phyloP scores from a whole-genome alignment of 2,113 vertebrate genomes.

The Myrmecobius fasciatus region DNA sequence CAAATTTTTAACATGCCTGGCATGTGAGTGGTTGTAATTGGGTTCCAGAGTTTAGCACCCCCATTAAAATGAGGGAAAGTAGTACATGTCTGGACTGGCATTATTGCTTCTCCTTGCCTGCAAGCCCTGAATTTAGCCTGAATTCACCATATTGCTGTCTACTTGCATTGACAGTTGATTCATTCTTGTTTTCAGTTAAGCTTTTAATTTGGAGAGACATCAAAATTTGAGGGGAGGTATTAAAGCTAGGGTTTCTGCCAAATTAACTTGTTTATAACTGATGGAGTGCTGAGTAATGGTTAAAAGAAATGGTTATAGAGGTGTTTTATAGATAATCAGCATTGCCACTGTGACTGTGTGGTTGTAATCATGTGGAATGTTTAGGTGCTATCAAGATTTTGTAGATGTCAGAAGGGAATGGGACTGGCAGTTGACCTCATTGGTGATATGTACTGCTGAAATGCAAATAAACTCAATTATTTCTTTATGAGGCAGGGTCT shows the following conservation, averaged over 20 bases:
- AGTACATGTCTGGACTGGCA: slow-evolving; percentile 47
- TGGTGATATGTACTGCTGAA: not conserved
- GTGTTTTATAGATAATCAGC: not conserved
- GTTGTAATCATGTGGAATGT: not conserved
- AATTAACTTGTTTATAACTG: slow-evolving; percentile 35
- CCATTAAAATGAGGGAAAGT: slow-evolving; percentile 47
- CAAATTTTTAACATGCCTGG: slow-evolving; percentile 52
- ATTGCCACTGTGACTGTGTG: not conserved
- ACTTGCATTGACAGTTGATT: slow-evolving; percentile 15
- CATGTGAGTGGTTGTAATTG: slow-evolving; percentile 55
- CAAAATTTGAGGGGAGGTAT: slow-evolving; percentile 41
- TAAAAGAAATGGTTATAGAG: not conserved
- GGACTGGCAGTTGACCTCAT: not conserved
- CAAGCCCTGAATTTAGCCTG: not conserved
- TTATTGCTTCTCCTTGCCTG: not conserved
- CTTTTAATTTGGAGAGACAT: slow-evolving; percentile 51
- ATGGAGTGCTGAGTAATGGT: not conserved
- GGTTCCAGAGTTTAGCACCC: slow-evolving; percentile 38
- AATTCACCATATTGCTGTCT: slow-evolving; percentile 16
- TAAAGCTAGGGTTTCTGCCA: slow-evolving; percentile 1
- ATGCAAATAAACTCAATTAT: not conserved
- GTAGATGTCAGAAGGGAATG: not conserved
- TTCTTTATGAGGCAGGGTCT: not conserved
- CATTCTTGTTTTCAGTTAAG: slow-evolving; percentile 41
- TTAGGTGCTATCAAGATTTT: not conserved